phyloP scores from a whole-genome alignment of 2,113 vertebrate genomes.

The Gasterosteus nipponicus region DNA sequence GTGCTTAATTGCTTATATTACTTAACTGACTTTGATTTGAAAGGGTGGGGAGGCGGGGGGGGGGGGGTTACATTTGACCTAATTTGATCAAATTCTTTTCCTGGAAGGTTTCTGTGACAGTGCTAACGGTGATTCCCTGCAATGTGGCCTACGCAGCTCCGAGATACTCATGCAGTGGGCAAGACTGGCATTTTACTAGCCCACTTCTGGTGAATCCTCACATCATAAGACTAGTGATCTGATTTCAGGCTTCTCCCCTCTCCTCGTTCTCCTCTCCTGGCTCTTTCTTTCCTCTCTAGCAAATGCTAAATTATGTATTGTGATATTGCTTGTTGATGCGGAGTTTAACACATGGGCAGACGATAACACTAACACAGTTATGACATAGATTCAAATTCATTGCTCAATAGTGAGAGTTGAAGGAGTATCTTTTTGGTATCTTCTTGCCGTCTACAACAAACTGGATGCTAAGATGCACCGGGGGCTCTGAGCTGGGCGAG shows the following conservation, averaged over 20 bases:
- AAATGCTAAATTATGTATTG: constrained; percentile 48
- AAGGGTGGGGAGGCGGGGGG: background rate
- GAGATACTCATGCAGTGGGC: constrained; percentile 42
- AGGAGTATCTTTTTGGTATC: background rate
- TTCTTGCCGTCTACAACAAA: background rate
- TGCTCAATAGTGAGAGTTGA: background rate
- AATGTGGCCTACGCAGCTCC: constrained; percentile 13
- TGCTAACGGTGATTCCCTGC: background rate
- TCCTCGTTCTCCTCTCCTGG: background rate
- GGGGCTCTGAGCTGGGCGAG: constrained; percentile 32
- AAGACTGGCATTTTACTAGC: constrained; percentile 39
- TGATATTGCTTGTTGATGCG: constrained; percentile 49
- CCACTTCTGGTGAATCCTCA: constrained; percentile 56
- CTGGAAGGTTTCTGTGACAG: constrained; percentile 24
- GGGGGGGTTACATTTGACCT: constrained; percentile 2
- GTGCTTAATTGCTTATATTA: constrained; percentile 28
- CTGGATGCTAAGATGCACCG: constrained; percentile 7
- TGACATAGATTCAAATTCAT: constrained; percentile 32
- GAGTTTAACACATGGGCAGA: constrained; percentile 27
- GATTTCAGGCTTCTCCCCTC: constrained; percentile 46
- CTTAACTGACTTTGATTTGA: constrained; percentile 34
- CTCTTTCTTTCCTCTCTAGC: constrained; percentile 23
- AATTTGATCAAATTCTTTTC: constrained; percentile 23
- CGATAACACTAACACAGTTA: constrained; percentile 9
- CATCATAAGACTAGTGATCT: constrained; percentile 57